Base-by-base conservation (phyloP, 2,888 invertebrate species). In the Eumerus sabulonum region DNA sequence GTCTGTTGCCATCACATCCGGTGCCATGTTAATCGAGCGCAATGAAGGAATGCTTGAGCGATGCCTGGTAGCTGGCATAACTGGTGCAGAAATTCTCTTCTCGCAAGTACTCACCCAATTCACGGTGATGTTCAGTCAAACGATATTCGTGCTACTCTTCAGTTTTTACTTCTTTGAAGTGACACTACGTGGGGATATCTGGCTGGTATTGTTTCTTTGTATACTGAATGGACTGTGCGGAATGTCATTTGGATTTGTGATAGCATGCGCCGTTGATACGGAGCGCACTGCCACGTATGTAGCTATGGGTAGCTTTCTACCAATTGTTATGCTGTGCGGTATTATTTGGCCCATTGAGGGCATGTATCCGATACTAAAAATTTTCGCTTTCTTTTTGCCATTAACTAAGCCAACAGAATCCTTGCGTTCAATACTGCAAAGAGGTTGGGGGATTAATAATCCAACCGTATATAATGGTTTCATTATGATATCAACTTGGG, bases 301-400 rank as follows among this genome's bases (percentile, higher is more conserved):
- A 85, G 95, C 96, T 0, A 91, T 96, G 88, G 96, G 96, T 0
- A 95, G 95, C 0, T 96, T 96, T 88, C 87, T 96, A 74, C 96
- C 96, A 1, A 94, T 96, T 87, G 93, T 96, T 16, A 92, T 96
- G 92, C 89, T 96, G 4, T 96, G 96, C 83, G 96, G 96, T 56
- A 96, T 98, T 76, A 94, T 98, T 83, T 98, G 98, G 98, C 98
- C 98, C 0, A 91, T 97, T 76, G 96, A 98, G 91, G 97, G 94
- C 44, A 98, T 98, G 95, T 96, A 96, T 85, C 89, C 91, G 0
- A 84, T 93, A 45, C 90, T 97, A 3, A 92, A 92, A 86, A 92
- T 92, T 86, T 86, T 96, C 47, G 94, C 95, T 83, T 93, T 91
- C 83, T 89, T 95, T 47, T 90, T 98, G 16, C 98, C 98, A 0